A percentile compares a stretch with the other conserved stretches of the same genome.
Conservation (phyloP, 2,888 invertebrate species). For the Cyaniris semiargus region DNA sequence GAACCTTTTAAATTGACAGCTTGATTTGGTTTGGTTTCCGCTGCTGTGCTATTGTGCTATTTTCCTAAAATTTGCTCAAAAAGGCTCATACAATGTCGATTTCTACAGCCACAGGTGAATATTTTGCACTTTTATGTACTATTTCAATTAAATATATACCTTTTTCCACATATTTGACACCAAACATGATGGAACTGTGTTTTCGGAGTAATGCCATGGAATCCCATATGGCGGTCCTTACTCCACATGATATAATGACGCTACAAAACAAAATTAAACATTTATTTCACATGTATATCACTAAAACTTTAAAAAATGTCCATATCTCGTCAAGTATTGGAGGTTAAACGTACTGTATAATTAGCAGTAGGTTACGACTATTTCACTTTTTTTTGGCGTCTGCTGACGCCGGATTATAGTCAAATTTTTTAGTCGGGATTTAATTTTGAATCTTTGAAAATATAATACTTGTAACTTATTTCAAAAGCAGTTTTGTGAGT, state of each 20-base stretch:
- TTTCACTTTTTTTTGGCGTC: conserved; percentile 62
- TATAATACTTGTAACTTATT: background rate
- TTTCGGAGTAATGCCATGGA: conserved; percentile 79
- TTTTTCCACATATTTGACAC: conserved; percentile 55
- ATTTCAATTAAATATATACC: conserved; percentile 46
- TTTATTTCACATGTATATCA: conserved; percentile 39
- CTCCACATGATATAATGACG: conserved; percentile 79
- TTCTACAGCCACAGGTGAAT: conserved; percentile 76
- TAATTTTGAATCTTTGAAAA: conserved; percentile 19
- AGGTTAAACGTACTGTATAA: conserved; percentile 48
- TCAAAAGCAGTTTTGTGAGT: background rate
- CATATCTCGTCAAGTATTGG: conserved; percentile 42
- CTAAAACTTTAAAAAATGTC: conserved; percentile 37
- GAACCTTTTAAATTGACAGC: conserved; percentile 76
- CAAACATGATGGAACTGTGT: conserved; percentile 69
- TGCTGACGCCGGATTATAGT: conserved; percentile 53
- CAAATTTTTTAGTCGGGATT: conserved; percentile 36
- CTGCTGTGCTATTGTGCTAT: conserved; percentile 80
- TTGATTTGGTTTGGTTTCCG: conserved; percentile 81
- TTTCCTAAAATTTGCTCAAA: conserved; percentile 72
- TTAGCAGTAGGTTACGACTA: conserved; percentile 63
- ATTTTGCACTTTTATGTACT: conserved; percentile 48
- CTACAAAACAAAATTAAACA: conserved; percentile 59
- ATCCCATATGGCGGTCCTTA: conserved; percentile 80
- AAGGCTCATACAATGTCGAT: conserved; percentile 73